Evolutionary conservation across 1,140 invertebrate genomes (phyloP), one percentile per base, ranked within the genome.

Genomic region (Drosophila mauritiana): DNA sequence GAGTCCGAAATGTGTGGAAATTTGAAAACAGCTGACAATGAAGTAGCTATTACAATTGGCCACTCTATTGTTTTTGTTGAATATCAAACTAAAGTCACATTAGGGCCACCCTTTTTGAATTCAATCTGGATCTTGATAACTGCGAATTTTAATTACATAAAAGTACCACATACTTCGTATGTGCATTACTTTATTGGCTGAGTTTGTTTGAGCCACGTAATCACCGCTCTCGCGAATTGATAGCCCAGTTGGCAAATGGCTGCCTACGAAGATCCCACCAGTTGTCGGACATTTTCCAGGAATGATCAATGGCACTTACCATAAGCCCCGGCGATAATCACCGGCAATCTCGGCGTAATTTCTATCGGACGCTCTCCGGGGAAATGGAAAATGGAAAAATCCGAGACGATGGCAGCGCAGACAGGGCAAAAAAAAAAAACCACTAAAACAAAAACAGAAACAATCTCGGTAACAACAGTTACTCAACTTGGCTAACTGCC

Each of bases 401-500:
- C 22, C 12, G 11, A 48, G 45, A 34, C 42, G 8, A 62, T 22
- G 12, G 34, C 40, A 37, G 37, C 25, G 48, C 27, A 34, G 48
- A 31, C 48, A 51, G 48, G 48, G 48, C n/a, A 7, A 58, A 11
- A 11, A 17, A 20, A 43, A 17, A 20, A 43, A 20, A 37, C 4
- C 4, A 37, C 2, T 1, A 37, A 37, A 37, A 10, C 2, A 42
- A 17, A 17, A 43, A 10, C 7, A 20, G 20, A 45, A 37, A 65
- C 73, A 76, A 76, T 76, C 73, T 75, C 61, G 72, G 73, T 65
- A 57, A 76, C 57, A 74, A 74, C 72, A 74, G 70, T 74, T 74
- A 74, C 72, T 74, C 72, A 74, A 76, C 61, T 76, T 76, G 73
- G 72, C 73, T 75, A 75, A 75, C 73, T 75, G 72, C 54, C 68